Percentiles rank a stretch among this genome's conserved stretches.
phyloP scores from a whole-genome alignment of 1,140 invertebrate genomes.

The Drosophila tristis region DNA sequence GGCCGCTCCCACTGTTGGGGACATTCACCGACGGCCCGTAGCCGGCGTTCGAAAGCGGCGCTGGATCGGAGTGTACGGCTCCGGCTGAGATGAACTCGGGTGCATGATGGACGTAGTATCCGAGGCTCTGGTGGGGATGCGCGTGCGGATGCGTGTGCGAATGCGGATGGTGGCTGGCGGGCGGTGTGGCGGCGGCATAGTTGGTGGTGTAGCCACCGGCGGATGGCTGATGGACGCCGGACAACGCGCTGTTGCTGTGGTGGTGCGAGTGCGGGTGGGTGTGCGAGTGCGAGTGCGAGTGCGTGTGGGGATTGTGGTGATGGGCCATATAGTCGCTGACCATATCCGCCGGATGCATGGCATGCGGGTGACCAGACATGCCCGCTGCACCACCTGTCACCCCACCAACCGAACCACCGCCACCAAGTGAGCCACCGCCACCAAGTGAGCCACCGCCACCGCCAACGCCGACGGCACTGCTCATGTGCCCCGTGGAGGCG shows the following conservation, averaged over 20 bases:
- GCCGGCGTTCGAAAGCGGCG: constrained; percentile 30
- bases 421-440: constrained; percentile 1
- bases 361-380: constrained; percentile 79
- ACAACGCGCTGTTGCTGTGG: constrained; percentile 77
- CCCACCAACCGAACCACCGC: constrained; percentile 31
- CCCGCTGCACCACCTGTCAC: constrained; percentile 27
- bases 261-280: constrained; percentile 80
- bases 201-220: constrained; percentile 71
- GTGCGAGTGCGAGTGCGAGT: constrained; percentile 42
- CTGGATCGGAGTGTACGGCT: constrained; percentile 64
- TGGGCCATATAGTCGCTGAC: constrained; percentile 83
- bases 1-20: constrained; percentile 47
- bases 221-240: constrained; percentile 77
- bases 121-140: constrained; percentile 77
- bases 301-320: constrained; percentile 59
- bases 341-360: constrained; percentile 82
- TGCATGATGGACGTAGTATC: constrained; percentile 77
- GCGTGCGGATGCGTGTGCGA: constrained; percentile 74
- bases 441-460: constrained; percentile 34
- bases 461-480: constrained; percentile 41
- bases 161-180: constrained; percentile 65
- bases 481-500: constrained; percentile 79
- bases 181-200: constrained; percentile 79
- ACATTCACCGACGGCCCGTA: constrained; percentile 73
- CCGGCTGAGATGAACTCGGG: constrained; percentile 77